Conservation (phyloP, 2,888 invertebrate species). For the Caenorhabditis uteleia region DNA sequence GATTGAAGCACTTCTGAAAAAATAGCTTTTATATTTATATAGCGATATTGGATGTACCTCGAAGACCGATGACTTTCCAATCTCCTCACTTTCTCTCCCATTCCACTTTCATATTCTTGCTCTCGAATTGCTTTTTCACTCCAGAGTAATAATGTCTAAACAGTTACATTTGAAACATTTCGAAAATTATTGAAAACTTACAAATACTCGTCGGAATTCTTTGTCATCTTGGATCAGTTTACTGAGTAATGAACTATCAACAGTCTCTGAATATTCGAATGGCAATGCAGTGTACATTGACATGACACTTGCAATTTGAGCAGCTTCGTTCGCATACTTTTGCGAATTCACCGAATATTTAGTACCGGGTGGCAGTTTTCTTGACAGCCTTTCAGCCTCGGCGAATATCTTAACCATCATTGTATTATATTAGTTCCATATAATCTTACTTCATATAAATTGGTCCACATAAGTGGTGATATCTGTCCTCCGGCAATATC, state of each 20-base stretch:
- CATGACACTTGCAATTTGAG: slow-evolving; percentile 29
- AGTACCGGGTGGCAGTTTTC: slow-evolving; percentile 19
- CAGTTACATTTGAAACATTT: neutral
- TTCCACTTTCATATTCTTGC: slow-evolving; percentile 26
- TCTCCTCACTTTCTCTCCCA: slow-evolving; percentile 18
- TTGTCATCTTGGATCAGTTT: slow-evolving; percentile 25
- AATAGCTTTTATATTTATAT: neutral
- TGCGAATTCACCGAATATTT: slow-evolving; percentile 13
- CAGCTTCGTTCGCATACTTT: slow-evolving; percentile 37
- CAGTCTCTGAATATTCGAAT: slow-evolving; percentile 19
- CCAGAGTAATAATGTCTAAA: slow-evolving; percentile 33
- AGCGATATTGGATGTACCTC: neutral
- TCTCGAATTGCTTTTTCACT: slow-evolving; percentile 34
- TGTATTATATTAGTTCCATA: neutral
- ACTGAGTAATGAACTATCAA: slow-evolving; percentile 22
- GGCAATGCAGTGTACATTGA: slow-evolving; percentile 26
- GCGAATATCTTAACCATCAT: slow-evolving; percentile 14
- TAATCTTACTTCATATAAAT: slow-evolving; percentile 21
- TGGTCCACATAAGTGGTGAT: slow-evolving; percentile 29
- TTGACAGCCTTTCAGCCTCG: slow-evolving; percentile 22
- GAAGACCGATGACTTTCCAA: slow-evolving; percentile 2
- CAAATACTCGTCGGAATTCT: slow-evolving; percentile 31
- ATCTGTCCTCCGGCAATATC: slow-evolving; percentile 25
- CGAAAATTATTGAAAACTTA: slow-evolving; percentile 4
- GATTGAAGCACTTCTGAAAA: slow-evolving; percentile 12